Percentiles rank a stretch among this genome's conserved stretches.
Evolutionary conservation across 2,888 invertebrate genomes (phyloP).

Genomic region (Diabrotica balteata): DNA sequence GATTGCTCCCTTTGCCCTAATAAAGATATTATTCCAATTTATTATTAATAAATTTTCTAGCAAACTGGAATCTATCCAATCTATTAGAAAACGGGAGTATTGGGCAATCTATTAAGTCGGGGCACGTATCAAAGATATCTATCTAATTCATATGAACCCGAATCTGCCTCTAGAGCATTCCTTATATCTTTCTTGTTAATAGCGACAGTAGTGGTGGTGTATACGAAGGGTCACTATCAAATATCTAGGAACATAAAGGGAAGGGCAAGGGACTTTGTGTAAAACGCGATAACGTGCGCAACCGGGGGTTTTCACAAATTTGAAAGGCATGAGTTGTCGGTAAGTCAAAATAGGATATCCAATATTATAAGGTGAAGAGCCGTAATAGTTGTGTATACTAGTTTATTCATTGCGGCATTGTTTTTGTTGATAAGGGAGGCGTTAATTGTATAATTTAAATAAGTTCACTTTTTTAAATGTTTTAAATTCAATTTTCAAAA

Average conservation of each 20-base stretch:
- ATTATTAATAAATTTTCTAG: conserved; percentile 7
- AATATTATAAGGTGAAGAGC: no score
- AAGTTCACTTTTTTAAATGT: no score
- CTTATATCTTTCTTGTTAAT: conserved; percentile 29
- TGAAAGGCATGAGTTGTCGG: neutral
- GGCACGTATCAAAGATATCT: conserved; percentile 26
- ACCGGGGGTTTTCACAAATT: neutral
- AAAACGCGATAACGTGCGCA: conserved; percentile 18
- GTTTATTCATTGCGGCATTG: no score
- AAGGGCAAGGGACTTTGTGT: conserved; percentile 15
- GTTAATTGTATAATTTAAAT: no score
- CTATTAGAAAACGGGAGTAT: conserved; percentile 20
- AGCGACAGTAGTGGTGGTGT: conserved; percentile 15
- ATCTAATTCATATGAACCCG: conserved; percentile 21
- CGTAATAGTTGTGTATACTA: no score
- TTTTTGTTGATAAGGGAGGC: no score
- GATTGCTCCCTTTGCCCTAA: neutral
- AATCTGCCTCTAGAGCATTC: conserved; percentile 18
- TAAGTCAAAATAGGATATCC: no score
- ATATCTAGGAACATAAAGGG: conserved; percentile 21
- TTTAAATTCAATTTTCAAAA: no score
- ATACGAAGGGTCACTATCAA: conserved; percentile 24
- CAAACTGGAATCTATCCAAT: conserved; percentile 6
- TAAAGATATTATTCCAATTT: conserved; percentile 6
- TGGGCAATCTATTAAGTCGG: conserved; percentile 24